Base-by-base conservation (phyloP, 2,113 vertebrate species). In the Pomatostomus ruficeps region DNA sequence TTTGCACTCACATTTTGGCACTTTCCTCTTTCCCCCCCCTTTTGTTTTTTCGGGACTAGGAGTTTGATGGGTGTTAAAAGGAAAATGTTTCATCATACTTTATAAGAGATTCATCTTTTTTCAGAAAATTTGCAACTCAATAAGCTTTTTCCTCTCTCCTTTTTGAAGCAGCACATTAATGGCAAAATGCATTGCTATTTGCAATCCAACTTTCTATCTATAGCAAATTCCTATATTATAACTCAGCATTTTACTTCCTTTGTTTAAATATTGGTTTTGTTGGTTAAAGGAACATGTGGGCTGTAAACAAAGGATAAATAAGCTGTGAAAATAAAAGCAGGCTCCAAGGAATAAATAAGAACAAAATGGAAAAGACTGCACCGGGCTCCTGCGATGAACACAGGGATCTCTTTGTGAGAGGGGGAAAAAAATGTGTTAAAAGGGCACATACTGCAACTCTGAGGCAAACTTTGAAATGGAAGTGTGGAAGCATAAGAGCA, bases 401-500 rank as follows among this genome's bases (percentile, higher is more conserved):
- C 49, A 94, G 94, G 94, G 89, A 95, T 97, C 96, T 97, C 95
- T 94, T 93, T 86, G 94, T 95, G 71, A 91, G 72, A 66, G 58
- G 55, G 55, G n/a, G 51, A 14, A 35, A 68, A 82, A 94, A 93
- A 96, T 57, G 85, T 93, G 95, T 94, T 94, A 96, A 91, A 94
- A 96, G 88, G 95, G 96, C 94, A 97, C 91, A 97, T 96, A 92
- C 89, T 97, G 96, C 93, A 97, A 96, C 96, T 98, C 97, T 48
- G 77, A 94, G 97, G 96, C 95, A 97, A 97, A 97, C 96, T 95
- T 96, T 95, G 91, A 95, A 96, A 97, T 96, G 96, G 95, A 95
- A 97, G 97, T 95, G 96, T 86, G 81, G 94, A 95, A 97, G 94
- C 97, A 96, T 81, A 89, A 97, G 97, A 97, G 96, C 92, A 89